These are phyloP conservation scores for Synergus gifuensis DNA, from an alignment of 2,888 invertebrate genomes.

Conservation along the genomic window DNA sequence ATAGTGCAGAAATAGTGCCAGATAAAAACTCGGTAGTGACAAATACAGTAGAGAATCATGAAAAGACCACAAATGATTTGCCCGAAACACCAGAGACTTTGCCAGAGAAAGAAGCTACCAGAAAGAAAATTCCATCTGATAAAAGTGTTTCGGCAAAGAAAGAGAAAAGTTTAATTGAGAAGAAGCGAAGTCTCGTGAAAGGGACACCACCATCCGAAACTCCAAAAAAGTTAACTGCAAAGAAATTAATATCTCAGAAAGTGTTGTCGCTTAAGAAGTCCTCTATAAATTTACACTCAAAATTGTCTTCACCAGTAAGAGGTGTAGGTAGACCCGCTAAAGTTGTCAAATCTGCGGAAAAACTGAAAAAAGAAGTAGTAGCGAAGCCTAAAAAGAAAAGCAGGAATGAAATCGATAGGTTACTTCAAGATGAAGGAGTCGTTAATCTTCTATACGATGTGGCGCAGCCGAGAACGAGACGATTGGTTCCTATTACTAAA, in stretches of 20 bases:
- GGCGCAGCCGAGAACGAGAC: constrained; percentile 78
- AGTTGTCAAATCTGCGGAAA: constrained; percentile 45
- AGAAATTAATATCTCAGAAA: neutral
- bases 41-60: neutral
- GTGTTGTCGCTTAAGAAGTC: constrained; percentile 47
- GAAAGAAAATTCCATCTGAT: neutral
- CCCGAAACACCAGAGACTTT: neutral
- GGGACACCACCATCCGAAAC: neutral
- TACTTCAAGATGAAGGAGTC: constrained; percentile 92
- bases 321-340: constrained; percentile 45
- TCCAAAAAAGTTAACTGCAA: neutral
- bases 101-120: neutral
- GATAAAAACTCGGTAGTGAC: neutral
- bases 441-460: constrained; percentile 91
- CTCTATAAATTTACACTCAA: constrained; percentile 51
- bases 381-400: constrained; percentile 78
- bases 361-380: constrained; percentile 1
- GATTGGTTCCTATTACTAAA: constrained; percentile 73
- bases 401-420: constrained; percentile 85
- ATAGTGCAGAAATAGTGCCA: neutral
- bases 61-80: neutral
- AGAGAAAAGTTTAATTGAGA: neutral
- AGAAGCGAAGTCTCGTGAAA: neutral
- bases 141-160: neutral
- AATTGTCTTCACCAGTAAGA: constrained; percentile 49